Evolutionary conservation across 2,888 invertebrate genomes (phyloP).

Genomic region (Coenonympha glycerion): DNA sequence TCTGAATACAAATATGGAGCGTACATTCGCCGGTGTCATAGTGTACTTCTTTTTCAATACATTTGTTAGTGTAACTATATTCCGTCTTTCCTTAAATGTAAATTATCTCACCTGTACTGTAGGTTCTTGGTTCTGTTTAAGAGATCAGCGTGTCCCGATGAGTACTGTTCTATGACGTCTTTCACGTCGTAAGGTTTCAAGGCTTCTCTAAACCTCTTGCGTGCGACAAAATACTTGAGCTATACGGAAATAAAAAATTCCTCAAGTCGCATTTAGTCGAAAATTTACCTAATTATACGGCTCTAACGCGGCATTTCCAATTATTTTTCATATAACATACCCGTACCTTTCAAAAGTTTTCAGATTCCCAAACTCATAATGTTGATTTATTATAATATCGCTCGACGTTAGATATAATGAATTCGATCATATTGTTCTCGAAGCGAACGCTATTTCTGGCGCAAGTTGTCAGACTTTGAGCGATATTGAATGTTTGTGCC

Average conservation of each 20-base stretch:
- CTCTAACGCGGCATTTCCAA: too few species aligned
- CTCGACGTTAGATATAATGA: background rate
- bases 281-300: background rate
- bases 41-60: too few species aligned
- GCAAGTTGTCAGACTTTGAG: conserved; percentile 10
- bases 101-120: conserved; percentile 85
- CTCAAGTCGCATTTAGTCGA: conserved; percentile 26
- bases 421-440: background rate
- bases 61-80: background rate
- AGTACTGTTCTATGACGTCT: conserved; percentile 95
- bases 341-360: too few species aligned
- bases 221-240: conserved; percentile 92
- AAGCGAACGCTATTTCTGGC: conserved; percentile 10
- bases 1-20: too few species aligned
- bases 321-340: too few species aligned
- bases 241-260: conserved; percentile 72
- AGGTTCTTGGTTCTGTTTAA: conserved; percentile 90
- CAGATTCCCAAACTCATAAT: background rate
- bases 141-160: conserved; percentile 90
- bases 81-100: conserved; percentile 26
- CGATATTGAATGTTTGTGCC: conserved; percentile 25
- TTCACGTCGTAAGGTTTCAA: conserved; percentile 95
- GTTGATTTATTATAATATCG: background rate
- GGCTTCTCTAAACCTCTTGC: conserved; percentile 93
- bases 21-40: background rate